Conservation (phyloP, 2,797 vertebrate species). For the Chelon auratus region DNA sequence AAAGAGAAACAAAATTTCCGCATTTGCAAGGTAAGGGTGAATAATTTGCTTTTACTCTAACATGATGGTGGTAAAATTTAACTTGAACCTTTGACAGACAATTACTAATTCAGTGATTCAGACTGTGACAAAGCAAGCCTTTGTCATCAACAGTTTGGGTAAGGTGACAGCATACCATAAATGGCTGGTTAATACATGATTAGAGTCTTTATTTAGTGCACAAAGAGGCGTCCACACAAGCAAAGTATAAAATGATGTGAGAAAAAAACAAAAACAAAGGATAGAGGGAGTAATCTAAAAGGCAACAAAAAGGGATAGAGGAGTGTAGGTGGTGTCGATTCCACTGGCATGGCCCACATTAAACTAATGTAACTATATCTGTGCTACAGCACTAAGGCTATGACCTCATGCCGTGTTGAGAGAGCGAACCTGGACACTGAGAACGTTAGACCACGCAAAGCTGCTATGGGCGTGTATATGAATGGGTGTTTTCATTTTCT, state of each 20-base stretch:
- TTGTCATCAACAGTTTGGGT: constrained; percentile 37
- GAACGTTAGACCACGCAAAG: constrained; percentile 59
- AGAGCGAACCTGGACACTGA: constrained; percentile 69
- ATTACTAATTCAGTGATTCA: constrained; percentile 7
- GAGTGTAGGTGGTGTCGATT: constrained; percentile 57
- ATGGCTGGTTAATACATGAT: constrained; percentile 4
- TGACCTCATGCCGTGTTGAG: constrained; percentile 67
- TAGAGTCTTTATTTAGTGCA: constrained; percentile 27
- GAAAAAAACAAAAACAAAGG: constrained; percentile 3
- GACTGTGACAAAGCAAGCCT: constrained; percentile 29
- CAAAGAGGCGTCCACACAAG: constrained; percentile 13
- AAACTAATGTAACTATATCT: constrained; percentile 69
- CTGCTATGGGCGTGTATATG: constrained; percentile 24
- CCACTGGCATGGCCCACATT: constrained; percentile 48
- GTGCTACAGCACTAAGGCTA: constrained; percentile 48
- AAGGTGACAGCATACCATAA: constrained; percentile 30
- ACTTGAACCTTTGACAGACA: constrained; percentile 14
- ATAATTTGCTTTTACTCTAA: not conserved
- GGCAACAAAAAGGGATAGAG: constrained; percentile 27
- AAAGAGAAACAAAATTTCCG: not conserved
- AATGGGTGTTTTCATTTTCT: constrained; percentile 43
- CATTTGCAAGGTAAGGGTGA: not conserved
- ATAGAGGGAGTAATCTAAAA: constrained; percentile 21
- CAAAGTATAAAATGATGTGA: constrained; percentile 23
- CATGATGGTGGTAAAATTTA: constrained; percentile 5